Base-by-base conservation (phyloP, 2,797 vertebrate genomes). In the Trachops cirrhosus region DNA sequence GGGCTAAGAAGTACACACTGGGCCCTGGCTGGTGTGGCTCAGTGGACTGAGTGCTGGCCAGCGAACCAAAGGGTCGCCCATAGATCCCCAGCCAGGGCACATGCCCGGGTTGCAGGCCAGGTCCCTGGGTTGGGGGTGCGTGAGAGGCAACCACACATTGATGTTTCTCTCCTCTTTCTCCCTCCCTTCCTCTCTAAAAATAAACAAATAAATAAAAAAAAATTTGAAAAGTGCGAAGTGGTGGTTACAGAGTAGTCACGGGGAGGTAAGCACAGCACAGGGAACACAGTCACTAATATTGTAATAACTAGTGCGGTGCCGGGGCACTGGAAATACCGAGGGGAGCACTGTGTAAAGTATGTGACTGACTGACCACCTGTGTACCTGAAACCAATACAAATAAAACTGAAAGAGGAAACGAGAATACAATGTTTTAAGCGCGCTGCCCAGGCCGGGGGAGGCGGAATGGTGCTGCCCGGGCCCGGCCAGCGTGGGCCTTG, bases 401-500 rank as follows among this genome's bases (percentile, higher is more conserved):
- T 37, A 78, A 37, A 54, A 16, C 26, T 52, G 75, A 24, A 24
- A 52, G 75, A 12, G 34, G 24, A 78, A 4, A 6, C 34, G 9
- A 37, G 14, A 54, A 34, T 3, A 7, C 22, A 12, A 14, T 0
- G 7, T 2, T 0, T 0, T 1, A 39, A 44, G 39, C 19, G 44
- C 0, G 0, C 2, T 16, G 11, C 62, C 6, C 21, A 21, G 9
- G 57, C 37, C 26, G 41, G 22, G 44, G 32, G 9, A 50, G 9
- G 32, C 37, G 6, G 19, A 64, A 26, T 4, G 1, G 67, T 44
- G 67, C 29, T 52, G 50, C 74, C 50, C 21, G 1, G 2, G 77
- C 62, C 19, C 1, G n/a, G 9, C 39, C 29, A 4, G 24, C 2
- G 29, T 3, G n/a, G 48, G 12, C 57, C 70, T 68, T 46, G 9